phyloP scores from a whole-genome alignment of 2,113 vertebrate genomes.

The Irena cyanogastra region DNA sequence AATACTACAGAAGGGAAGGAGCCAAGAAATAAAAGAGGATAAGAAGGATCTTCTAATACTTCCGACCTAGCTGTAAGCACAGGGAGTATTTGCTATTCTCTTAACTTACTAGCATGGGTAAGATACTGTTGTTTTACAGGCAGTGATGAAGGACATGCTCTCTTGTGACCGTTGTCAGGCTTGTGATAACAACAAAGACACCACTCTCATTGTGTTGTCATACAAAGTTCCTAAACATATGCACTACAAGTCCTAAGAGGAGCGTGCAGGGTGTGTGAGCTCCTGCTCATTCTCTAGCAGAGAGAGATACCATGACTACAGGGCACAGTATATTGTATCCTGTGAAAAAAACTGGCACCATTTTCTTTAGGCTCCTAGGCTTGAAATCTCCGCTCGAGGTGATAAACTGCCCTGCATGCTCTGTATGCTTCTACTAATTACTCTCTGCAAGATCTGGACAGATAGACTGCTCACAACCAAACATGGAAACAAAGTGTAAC shows the following conservation, averaged over 20 bases:
- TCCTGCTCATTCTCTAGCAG: not conserved
- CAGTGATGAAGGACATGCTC: not conserved
- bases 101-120: not conserved
- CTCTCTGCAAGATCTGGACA: constrained; percentile 1
- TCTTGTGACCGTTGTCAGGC: not conserved
- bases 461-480: not conserved
- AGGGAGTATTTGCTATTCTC: accelerated
- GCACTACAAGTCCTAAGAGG: not conserved
- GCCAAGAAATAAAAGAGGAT: not conserved
- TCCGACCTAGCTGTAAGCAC: not conserved
- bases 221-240: not conserved
- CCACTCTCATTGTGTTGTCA: not conserved
- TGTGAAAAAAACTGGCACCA: not conserved
- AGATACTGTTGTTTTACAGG: not conserved
- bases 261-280: not conserved
- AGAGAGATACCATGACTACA: not conserved
- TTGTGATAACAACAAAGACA: not conserved
- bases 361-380: not conserved
- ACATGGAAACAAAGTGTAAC: not conserved
- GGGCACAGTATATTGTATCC: not conserved
- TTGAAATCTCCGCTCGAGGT: not conserved
- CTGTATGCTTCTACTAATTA: not conserved
- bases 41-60: not conserved
- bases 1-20: not conserved
- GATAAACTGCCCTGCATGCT: not conserved